These are phyloP conservation scores for Zeugodacus cucurbitae DNA, from an alignment of 1,140 invertebrate genomes.

Conservation along the genomic window DNA sequence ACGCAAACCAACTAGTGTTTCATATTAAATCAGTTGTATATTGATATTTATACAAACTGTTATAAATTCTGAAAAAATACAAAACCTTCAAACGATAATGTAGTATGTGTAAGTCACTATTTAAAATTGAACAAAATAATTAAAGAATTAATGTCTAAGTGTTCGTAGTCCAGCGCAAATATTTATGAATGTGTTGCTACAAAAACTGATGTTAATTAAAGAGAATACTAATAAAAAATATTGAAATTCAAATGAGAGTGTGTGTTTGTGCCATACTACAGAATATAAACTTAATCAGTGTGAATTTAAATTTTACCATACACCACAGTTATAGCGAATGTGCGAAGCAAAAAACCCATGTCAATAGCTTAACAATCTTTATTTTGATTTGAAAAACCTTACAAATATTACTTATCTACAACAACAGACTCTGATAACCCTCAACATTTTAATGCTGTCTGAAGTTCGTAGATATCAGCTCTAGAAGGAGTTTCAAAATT, in stretches of 20 bases:
- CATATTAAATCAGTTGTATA: background rate
- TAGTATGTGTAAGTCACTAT: background rate
- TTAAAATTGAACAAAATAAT: background rate
- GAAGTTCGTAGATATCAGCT: too few relatives aligned
- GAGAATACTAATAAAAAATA: conserved; percentile 15
- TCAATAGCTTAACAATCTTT: background rate
- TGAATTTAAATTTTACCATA: background rate
- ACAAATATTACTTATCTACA: background rate
- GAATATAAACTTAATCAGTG: background rate
- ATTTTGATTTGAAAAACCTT: background rate
- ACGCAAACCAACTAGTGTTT: background rate
- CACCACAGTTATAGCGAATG: too few relatives aligned
- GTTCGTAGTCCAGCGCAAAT: background rate
- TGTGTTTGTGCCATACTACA: background rate
- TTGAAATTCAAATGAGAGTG: background rate
- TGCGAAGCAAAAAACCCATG: too few relatives aligned
- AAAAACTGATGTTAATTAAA: background rate
- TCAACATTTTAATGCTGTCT: too few relatives aligned
- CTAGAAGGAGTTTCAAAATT: too few relatives aligned
- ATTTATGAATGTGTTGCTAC: background rate
- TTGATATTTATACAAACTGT: background rate
- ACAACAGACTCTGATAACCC: too few relatives aligned
- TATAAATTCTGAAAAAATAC: background rate
- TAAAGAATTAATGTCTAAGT: background rate
- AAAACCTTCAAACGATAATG: background rate